Conservation (phyloP, 2,113 vertebrate genomes). For the Irena cyanogastra region DNA sequence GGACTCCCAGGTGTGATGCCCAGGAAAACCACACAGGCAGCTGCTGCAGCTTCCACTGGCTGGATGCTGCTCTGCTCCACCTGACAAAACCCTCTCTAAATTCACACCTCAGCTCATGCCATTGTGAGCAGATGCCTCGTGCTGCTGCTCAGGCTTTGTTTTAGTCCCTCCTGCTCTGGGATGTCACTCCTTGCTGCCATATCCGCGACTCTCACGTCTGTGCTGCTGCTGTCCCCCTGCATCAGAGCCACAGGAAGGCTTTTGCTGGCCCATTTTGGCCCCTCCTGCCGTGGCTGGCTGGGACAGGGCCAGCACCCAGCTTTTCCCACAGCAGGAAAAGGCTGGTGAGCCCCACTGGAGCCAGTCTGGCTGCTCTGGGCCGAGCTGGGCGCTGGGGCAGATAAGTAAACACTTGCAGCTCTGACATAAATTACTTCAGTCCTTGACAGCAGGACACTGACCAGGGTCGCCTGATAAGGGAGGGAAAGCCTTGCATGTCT, state of each 20-base stretch:
- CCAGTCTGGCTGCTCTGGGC: conserved; percentile 79
- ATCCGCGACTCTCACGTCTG: neutral
- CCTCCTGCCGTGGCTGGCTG: neutral
- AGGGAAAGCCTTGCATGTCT: conserved; percentile 71
- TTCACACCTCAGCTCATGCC: neutral
- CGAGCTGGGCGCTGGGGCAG: conserved; percentile 73
- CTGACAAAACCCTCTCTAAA: neutral
- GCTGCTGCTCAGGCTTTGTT: neutral
- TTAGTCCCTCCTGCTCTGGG: neutral
- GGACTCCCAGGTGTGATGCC: neutral
- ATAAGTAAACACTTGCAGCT: conserved; percentile 87
- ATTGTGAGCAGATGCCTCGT: fast-evolving
- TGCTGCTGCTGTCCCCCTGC: fast-evolving
- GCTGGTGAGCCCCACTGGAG: conserved; percentile 73
- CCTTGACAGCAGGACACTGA: conserved; percentile 90
- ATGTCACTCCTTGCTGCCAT: neutral
- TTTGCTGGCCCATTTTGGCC: neutral
- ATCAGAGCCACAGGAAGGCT: fast-evolving
- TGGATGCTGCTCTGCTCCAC: neutral
- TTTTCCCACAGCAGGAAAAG: conserved; percentile 61
- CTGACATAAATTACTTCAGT: conserved; percentile 89
- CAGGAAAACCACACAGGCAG: neutral
- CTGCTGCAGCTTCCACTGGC: neutral
- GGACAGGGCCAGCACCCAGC: neutral
- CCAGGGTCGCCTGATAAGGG: conserved; percentile 86